Base-by-base conservation (phyloP, 30 jellyfish, hydroid and myxozoan species). In the Mastigias papua region DNA sequence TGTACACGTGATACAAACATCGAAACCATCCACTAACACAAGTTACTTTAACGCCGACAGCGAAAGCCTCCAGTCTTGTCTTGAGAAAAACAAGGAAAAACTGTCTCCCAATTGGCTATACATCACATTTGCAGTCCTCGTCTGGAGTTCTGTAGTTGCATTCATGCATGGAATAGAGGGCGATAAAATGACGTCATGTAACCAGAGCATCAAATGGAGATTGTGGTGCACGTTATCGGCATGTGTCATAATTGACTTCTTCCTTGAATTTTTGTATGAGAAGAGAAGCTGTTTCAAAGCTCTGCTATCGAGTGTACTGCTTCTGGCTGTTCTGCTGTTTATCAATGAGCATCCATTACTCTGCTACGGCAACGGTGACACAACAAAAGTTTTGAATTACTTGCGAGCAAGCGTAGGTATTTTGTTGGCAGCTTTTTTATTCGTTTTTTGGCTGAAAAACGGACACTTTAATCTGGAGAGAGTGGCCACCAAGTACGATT, bases 21-120 rank as follows among this genome's bases (percentile, higher is more conserved):
- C 89, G 19, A 73, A 86, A 2, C 82, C 89, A 35, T 86, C 94
- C 17, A 86, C 82, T 0, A 86, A 86, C 49, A 86, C 94, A 1
- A 86, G 94, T 25, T 86, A 69, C 58, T 86, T 86, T 26, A 46
- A 86, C 72, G 88, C 70, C 21, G 94, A 86, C 16, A 86, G 92
- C 32, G 88, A 63, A 3, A 75, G 88, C 65, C 26, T 61, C 28
- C 23, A 30, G 13, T 61, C 94, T 7, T 42, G 37, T 15, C 33
- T 13, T 25, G 78, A 4, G 1, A 57, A 30, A 2, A 25, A 32
- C 21, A 57, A 17, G 26, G 27, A 34, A 19, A 19, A 25, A 23
- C 21, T 35, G 34, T 75, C 84, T 23, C 82, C 82, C 0, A 58
- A 65, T 21, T 86, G 94, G 94, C 49, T 86, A 37, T 86, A 86